A percentile compares a stretch with the other conserved stretches of the same genome.
Conservation (phyloP, 2,888 invertebrate genomes). For the Orchesella flavescens region DNA sequence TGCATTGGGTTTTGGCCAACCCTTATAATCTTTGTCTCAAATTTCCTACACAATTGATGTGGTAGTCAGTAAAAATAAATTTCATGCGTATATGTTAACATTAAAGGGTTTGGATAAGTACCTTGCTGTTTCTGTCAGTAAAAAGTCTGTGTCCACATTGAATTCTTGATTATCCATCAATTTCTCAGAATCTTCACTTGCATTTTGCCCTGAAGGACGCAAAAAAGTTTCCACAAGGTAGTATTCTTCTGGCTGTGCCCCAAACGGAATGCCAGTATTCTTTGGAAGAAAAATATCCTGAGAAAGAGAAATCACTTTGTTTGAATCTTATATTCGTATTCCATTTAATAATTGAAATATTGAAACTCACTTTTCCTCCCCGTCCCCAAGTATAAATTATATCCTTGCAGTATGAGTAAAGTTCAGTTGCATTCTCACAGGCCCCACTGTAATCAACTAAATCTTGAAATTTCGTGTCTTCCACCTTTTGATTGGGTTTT, state of each 20-base stretch:
- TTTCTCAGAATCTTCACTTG: conserved; percentile 3
- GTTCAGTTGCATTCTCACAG: conserved; percentile 43
- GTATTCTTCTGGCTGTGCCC: conserved; percentile 25
- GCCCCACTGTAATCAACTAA: conserved; percentile 45
- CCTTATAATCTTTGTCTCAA: conserved; percentile 48
- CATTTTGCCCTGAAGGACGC: not conserved
- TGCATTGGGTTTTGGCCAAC: conserved; percentile 42
- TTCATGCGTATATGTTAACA: not conserved
- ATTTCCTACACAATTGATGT: conserved; percentile 22
- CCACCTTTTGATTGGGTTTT: not conserved
- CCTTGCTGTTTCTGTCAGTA: conserved; percentile 45
- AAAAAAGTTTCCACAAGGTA: conserved; percentile 44
- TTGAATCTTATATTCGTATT: too few species aligned
- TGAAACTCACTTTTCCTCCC: conserved; percentile 37
- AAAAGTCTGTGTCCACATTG: conserved; percentile 42
- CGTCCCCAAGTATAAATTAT: conserved; percentile 52
- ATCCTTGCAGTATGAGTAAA: conserved; percentile 43
- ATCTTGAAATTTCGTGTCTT: conserved; percentile 10
- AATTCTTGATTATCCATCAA: conserved; percentile 9
- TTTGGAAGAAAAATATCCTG: conserved; percentile 39
- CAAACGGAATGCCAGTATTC: conserved; percentile 50
- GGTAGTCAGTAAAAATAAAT: not conserved
- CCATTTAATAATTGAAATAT: not conserved
- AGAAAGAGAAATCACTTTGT: too few species aligned
- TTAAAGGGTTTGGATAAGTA: not conserved